A percentile compares a stretch with the other conserved stretches of the same genome.
phyloP scores from a whole-genome alignment of 1,140 invertebrate genomes.

The Stenopsyche tienmushanensis region DNA sequence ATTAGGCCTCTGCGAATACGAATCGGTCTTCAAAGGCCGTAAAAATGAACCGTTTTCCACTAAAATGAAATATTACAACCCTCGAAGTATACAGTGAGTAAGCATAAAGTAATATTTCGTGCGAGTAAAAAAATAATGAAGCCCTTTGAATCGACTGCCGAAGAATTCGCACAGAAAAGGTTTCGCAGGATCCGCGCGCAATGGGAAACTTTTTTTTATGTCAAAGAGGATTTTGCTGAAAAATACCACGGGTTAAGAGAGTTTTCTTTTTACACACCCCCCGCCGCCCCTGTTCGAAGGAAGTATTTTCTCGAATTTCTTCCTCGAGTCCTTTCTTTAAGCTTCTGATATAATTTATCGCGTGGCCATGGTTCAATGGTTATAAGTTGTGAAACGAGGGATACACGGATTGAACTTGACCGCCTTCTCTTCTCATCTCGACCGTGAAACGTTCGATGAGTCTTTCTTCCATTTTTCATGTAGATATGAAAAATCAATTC shows the following conservation, averaged over 20 bases:
- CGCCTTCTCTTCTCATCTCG: too few relatives aligned
- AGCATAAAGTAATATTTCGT: neutral
- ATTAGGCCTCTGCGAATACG: neutral
- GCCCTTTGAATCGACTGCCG: neutral
- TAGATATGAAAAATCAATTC: too few relatives aligned
- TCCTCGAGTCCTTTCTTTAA: neutral
- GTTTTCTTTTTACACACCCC: neutral
- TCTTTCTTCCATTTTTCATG: too few relatives aligned
- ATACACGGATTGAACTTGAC: neutral
- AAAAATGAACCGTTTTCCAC: neutral
- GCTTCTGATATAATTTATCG: neutral
- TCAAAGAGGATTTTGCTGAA: neutral
- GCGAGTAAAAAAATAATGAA: neutral
- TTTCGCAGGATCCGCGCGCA: neutral
- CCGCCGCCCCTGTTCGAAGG: too few relatives aligned
- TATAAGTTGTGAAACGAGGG: neutral
- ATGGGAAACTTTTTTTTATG: neutral
- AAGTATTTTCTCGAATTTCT: neutral
- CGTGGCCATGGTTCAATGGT: neutral
- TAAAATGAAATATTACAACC: neutral
- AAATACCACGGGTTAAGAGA: neutral
- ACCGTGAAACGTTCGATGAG: too few relatives aligned
- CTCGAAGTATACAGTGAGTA: neutral
- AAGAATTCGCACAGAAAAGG: neutral
- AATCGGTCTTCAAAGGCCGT: neutral